Base-by-base conservation (phyloP, 2,797 vertebrate genomes). In the Tadarida brasiliensis region DNA sequence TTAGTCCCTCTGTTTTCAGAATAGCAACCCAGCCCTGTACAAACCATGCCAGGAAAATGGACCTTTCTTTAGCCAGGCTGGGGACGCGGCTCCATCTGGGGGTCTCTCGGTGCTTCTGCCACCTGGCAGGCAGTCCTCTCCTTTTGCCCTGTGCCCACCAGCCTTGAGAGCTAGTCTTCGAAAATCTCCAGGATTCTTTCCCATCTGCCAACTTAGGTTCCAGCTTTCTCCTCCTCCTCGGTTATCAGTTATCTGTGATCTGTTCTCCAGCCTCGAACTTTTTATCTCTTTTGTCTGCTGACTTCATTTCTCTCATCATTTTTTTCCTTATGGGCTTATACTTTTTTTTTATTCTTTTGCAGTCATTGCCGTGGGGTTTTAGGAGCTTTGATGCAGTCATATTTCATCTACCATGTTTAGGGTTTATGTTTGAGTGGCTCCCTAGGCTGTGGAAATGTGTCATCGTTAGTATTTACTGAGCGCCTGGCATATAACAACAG, bases 131-230 rank as follows among this genome's bases (percentile, higher is more conserved):
- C 28, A 4, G 0, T 8, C 24, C 51, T 59, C 49, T 22, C 9
- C 26, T 57, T 30, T 78, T 24, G 39, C 14, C 51, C 9, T 3
- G 2, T 19, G 33, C n/a, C 11, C 5, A 0, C 26, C 33, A 20
- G 47, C 56, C 28, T 22, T 82, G 51, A 44, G 35, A 51, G 33
- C 33, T n/a, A 0, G 22, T 54, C 51, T 24, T 15, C 35, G 63
- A 51, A 24, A 15, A 22, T 39, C 26, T 68, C 26, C 16, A 16
- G 86, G 33, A 44, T 19, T 11, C 17, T 33, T 35, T 44, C 33
- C 71, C 2, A 0, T 70, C 65, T 57, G 14, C 56, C 12, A 2
- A 2, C 33, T 0, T n/a, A 26, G 12, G 2, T 54, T 54, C 67
- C 16, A 10, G 85, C 76, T 49, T 51, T 92, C 73, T 68, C 12